Evolutionary conservation across 2,888 invertebrate genomes (phyloP).

Genomic region (Allygus modestus): DNA sequence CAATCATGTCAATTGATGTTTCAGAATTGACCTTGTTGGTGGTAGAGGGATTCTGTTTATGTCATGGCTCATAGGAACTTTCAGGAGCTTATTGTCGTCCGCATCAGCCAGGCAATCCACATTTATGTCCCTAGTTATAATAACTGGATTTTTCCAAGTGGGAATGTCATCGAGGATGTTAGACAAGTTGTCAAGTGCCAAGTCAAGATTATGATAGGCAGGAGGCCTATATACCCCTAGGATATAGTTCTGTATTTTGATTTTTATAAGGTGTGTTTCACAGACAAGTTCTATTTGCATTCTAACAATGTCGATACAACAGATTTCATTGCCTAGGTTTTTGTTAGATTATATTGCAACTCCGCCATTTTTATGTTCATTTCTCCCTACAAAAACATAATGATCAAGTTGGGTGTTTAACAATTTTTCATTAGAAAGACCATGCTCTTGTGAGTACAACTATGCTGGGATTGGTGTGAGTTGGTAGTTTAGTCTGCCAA

Average conservation of each 20-base stretch:
- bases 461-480: too few species aligned
- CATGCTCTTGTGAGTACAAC: too few species aligned
- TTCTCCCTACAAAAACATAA: too few species aligned
- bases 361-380: too few species aligned
- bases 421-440: too few species aligned
- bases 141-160: too few species aligned
- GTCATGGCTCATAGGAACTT: conserved; percentile 39
- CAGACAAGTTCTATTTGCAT: too few species aligned
- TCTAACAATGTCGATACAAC: background rate
- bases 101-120: conserved; percentile 33
- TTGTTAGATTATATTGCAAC: too few species aligned
- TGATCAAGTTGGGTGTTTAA: too few species aligned
- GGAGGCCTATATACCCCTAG: conserved; percentile 43
- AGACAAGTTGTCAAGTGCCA: conserved; percentile 9
- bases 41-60: conserved; percentile 30
- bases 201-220: background rate
- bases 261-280: conserved; percentile 22
- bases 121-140: conserved; percentile 48
- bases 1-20: conserved; percentile 54
- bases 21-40: conserved; percentile 18
- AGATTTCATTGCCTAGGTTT: too few species aligned
- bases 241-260: conserved; percentile 29
- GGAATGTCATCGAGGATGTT: conserved; percentile 22
- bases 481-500: too few species aligned
- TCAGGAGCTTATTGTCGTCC: conserved; percentile 32